These are phyloP conservation scores for Dichetophora obliterata DNA, from an alignment of 2,888 invertebrate species.

Conservation along the genomic window DNA sequence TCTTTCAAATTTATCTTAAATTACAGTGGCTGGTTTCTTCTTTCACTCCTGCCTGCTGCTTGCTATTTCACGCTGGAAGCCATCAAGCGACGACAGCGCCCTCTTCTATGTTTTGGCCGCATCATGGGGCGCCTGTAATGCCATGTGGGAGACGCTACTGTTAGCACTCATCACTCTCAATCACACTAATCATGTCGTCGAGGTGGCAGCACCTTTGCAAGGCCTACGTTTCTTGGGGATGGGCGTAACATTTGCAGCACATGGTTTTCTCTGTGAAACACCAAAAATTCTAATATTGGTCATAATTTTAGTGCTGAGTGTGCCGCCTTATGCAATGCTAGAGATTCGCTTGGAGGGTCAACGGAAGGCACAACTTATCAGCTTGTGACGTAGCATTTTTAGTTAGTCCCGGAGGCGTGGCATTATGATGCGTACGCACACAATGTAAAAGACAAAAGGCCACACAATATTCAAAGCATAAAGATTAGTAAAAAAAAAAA, in stretches of 20 bases:
- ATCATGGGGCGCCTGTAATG: conserved; percentile 89
- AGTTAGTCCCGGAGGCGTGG: conserved; percentile 65
- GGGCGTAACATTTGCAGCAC: conserved; percentile 76
- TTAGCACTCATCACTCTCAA: conserved; percentile 69
- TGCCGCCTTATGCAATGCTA: conserved; percentile 68
- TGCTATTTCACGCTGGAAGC: conserved; percentile 84
- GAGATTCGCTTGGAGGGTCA: conserved; percentile 68
- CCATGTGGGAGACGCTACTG: conserved; percentile 83
- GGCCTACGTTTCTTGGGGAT: conserved; percentile 76
- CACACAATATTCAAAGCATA: background rate
- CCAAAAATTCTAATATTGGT: conserved; percentile 67
- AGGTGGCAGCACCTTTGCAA: conserved; percentile 71
- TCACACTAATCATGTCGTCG: conserved; percentile 67
- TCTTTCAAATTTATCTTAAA: background rate
- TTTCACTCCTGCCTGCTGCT: conserved; percentile 84
- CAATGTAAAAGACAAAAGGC: conserved; percentile 58
- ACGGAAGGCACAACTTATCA: conserved; percentile 66
- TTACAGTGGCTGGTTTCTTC: conserved; percentile 81
- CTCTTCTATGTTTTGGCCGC: conserved; percentile 87
- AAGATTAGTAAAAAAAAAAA: too few species aligned
- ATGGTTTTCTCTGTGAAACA: conserved; percentile 74
- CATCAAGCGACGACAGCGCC: conserved; percentile 84
- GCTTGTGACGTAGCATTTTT: conserved; percentile 69
- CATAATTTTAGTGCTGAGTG: conserved; percentile 66
- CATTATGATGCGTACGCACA: conserved; percentile 62